These are phyloP conservation scores for Chlamydotis undulata DNA, from an alignment of 2,113 vertebrate genomes.

Conservation along the genomic window DNA sequence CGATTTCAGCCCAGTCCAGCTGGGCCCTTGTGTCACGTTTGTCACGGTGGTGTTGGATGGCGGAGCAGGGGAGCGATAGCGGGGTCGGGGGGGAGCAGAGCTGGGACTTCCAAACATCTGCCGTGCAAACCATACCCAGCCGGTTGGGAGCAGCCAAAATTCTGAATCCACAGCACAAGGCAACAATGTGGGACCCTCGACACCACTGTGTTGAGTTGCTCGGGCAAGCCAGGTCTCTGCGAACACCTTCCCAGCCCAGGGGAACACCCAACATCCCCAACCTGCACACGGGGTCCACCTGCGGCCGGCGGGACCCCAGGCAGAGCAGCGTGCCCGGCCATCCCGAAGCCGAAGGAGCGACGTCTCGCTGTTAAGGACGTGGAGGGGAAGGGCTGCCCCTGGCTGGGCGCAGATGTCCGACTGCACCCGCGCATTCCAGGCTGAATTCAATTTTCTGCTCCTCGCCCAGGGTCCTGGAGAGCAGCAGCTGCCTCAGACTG, in stretches of 20 bases:
- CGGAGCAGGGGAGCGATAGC: not conserved
- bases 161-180: not conserved
- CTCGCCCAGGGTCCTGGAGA: constrained; percentile 28
- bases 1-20: not conserved
- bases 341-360: not conserved
- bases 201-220: not conserved
- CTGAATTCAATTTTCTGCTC: constrained; percentile 61
- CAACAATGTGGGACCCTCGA: not conserved
- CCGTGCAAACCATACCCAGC: not conserved
- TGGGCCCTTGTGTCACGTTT: not conserved
- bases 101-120: not conserved
- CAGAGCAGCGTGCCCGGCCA: accelerated
- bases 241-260: not conserved
- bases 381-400: not conserved
- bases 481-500: constrained; percentile 52
- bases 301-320: not conserved
- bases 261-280: not conserved
- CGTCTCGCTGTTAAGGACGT: accelerated
- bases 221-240: not conserved
- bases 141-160: not conserved
- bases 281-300: accelerated
- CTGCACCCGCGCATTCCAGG: constrained; percentile 49
- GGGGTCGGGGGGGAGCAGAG: not conserved
- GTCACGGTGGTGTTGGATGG: not conserved
- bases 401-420: not conserved